Evolutionary conservation across 2,888 invertebrate genomes (phyloP).

Genomic region (Parnassius smintheus): DNA sequence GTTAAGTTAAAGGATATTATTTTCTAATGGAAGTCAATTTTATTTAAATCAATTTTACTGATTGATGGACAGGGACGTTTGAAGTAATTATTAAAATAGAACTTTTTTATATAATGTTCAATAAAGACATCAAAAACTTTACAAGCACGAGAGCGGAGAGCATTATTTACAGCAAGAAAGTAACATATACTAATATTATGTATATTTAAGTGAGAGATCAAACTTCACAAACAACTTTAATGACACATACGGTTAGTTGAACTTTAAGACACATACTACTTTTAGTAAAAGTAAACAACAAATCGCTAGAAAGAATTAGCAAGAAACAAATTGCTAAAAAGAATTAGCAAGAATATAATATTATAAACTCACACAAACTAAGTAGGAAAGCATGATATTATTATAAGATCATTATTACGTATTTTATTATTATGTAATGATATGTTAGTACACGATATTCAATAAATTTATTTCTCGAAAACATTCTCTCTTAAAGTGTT

Average conservation of each 20-base stretch:
- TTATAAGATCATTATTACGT: too few relatives aligned
- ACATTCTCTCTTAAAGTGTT: too few relatives aligned
- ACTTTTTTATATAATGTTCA: background rate
- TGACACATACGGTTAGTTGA: background rate
- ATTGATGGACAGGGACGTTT: too few relatives aligned
- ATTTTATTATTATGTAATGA: too few relatives aligned
- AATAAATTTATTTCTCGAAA: too few relatives aligned
- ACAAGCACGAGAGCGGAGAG: conserved; percentile 14
- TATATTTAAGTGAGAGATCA: conserved; percentile 1
- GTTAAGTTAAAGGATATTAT: too few relatives aligned
- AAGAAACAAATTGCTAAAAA: background rate
- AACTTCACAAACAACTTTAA: background rate
- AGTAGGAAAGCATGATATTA: background rate
- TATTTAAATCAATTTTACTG: too few relatives aligned
- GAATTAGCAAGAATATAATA: background rate
- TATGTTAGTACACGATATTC: too few relatives aligned
- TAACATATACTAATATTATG: background rate
- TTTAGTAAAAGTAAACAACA: background rate
- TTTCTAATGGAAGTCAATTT: too few relatives aligned
- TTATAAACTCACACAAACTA: too few relatives aligned
- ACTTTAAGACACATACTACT: background rate
- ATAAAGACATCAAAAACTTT: background rate
- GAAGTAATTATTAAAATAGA: too few relatives aligned
- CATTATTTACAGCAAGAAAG: conserved; percentile 22
- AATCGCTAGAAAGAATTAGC: background rate